Evolutionary conservation across 2,113 vertebrate species (phyloP), one percentile per base, ranked within the genome.

Genomic region (Turdus rufiventris): DNA sequence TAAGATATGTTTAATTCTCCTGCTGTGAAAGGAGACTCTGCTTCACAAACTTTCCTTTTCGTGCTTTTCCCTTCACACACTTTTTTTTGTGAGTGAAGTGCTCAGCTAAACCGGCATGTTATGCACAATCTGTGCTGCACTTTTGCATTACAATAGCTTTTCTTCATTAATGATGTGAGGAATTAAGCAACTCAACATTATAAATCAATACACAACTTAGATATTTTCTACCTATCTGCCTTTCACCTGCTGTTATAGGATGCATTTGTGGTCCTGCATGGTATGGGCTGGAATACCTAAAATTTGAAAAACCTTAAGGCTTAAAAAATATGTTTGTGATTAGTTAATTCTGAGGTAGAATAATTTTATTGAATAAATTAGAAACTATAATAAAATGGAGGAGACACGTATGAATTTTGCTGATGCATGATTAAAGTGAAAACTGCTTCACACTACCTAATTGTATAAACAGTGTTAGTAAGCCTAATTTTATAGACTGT

Each of bases 381-480:
- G 76, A 89, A 97, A 83, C 36, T 19, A 62, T 82, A 96, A 92
- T 81, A 77, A 92, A 92, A 92, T 63, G 71, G 81, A 96, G 68
- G 82, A 95, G 77, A 62, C 15, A 50, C 73, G n/a, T 63, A 1
- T 72, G 91, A 72, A 84, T 95, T 96, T 86, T 62, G 36, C 85
- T 83, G 68, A 80, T 6, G 5, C 56, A 42, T 47, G 26, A 81
- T 68, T 81, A 50, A 90, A 94, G 63, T 78, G 79, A 90, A 53
- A 74, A 54, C n/a, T 60, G 63, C 80, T 92, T 96, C 93, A 62
- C 74, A 78, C 93, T 80, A 54, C 81, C 74, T 73, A 18, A 66
- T 42, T 61, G 31, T 91, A 66, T 60, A 88, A 95, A 73, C 93
- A 84, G 36, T 53, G 42, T 80, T 86, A 95, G 57, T 58, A 83